Evolutionary conservation across 1,140 invertebrate genomes (phyloP), one percentile per base, ranked within the genome.

Genomic region (Glomeris maerens): DNA sequence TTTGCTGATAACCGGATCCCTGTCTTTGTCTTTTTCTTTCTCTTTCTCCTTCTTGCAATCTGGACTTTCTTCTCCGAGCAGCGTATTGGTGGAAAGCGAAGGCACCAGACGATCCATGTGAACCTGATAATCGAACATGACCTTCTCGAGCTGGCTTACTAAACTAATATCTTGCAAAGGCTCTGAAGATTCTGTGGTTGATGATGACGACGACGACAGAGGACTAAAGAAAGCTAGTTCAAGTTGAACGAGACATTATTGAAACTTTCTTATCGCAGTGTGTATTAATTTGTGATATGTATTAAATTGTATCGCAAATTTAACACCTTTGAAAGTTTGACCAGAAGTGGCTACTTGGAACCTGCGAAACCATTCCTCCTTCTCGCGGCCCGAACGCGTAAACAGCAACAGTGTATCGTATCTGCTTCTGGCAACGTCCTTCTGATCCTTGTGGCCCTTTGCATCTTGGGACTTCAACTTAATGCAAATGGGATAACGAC

Each of bases 401-500:
- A 93, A 92, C 45, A 93, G 64, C 60, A 78, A 80, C 17, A 78
- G 52, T 51, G 47, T n/a, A 14, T 64, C 29, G 72, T 57, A 28
- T 59, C n/a, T n/a, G n/a, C n/a, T n/a, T n/a, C n/a, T n/a, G n/a
- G n/a, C n/a, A n/a, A n/a, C n/a, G n/a, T n/a, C n/a, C n/a, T n/a
- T n/a, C n/a, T n/a, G n/a, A n/a, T n/a, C n/a, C n/a, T n/a, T n/a
- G n/a, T n/a, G n/a, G n/a, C n/a, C n/a, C n/a, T n/a, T n/a, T n/a
- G n/a, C n/a, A n/a, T n/a, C n/a, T n/a, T n/a, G n/a, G n/a, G n/a
- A n/a, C n/a, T 53, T 56, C 17, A 69, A 53, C 21, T 73, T 72
- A 38, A 91, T 72, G 62, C 82, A 83, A 57, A 92, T 84, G 1
- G 86, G 88, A 68, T 90, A 92, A 62, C 91, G 91, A 67, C 90